phyloP scores from a whole-genome alignment of 2,113 vertebrate species.

The Cynoglossus semilaevis region DNA sequence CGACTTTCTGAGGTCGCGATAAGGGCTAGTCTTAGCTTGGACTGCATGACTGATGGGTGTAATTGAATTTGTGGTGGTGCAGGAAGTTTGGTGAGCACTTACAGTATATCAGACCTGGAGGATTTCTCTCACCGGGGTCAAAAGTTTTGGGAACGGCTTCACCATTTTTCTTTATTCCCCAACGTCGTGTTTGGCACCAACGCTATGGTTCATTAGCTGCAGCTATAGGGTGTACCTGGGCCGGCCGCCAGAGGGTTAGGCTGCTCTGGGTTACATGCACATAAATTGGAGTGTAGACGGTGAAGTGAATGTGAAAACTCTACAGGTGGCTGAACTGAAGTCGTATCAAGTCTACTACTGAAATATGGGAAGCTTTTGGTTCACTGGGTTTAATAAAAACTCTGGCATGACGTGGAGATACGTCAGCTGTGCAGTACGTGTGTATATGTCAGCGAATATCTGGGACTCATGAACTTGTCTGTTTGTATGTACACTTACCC shows the following conservation, averaged over 20 bases:
- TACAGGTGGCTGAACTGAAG: constrained; percentile 64
- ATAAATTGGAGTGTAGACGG: constrained; percentile 52
- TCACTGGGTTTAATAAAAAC: constrained; percentile 28
- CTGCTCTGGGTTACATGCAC: constrained; percentile 55
- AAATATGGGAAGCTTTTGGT: constrained; percentile 33
- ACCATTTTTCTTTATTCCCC: constrained; percentile 26
- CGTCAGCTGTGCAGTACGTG: constrained; percentile 11
- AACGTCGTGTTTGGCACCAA: constrained; percentile 51
- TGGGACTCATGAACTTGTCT: neutral
- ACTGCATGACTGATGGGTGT: constrained; percentile 48
- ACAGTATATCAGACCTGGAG: constrained; percentile 39
- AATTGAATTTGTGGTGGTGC: constrained; percentile 49
- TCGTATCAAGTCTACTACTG: constrained; percentile 25
- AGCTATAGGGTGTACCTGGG: constrained; percentile 63
- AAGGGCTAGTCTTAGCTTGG: constrained; percentile 19
- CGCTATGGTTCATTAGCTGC: constrained; percentile 68
- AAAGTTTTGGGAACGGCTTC: constrained; percentile 18
- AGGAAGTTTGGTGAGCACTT: constrained; percentile 29
- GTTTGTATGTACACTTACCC: constrained; percentile 30
- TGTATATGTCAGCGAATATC: constrained; percentile 10
- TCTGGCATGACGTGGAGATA: constrained; percentile 33
- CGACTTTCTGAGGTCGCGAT: constrained; percentile 27
- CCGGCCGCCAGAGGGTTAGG: constrained; percentile 61
- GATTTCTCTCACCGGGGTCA: constrained; percentile 53
- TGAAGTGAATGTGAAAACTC: constrained; percentile 53